Conservation (phyloP, 1,140 invertebrate species). For the Hylaeus volcanicus region DNA sequence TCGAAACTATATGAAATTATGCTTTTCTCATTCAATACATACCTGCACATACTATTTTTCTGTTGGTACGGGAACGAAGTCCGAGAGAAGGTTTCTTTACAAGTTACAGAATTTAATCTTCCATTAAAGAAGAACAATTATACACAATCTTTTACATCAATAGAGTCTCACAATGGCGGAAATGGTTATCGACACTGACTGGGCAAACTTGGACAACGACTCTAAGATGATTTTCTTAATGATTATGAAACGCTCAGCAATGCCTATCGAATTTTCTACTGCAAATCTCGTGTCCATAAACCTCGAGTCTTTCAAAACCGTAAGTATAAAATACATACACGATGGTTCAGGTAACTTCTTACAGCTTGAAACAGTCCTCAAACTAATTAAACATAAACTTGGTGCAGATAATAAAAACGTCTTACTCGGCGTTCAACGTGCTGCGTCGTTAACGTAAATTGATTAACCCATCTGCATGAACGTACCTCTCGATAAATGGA, state of each 20-base stretch:
- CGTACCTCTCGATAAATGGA: too few species aligned
- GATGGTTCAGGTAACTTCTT: background rate
- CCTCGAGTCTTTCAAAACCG: conserved; percentile 45
- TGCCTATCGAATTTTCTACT: conserved; percentile 47
- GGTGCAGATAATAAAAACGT: conserved; percentile 50
- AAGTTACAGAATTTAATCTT: too few species aligned
- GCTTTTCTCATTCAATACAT: too few species aligned
- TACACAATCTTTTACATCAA: background rate
- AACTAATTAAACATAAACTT: too few species aligned
- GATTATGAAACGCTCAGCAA: conserved; percentile 35
- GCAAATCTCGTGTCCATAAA: conserved; percentile 33
- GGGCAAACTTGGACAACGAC: conserved; percentile 2
- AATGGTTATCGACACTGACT: conserved; percentile 32
- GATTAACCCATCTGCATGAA: too few species aligned
- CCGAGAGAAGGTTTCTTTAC: background rate
- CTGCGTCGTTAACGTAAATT: conserved; percentile 22
- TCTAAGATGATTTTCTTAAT: conserved; percentile 28
- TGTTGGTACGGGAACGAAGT: too few species aligned
- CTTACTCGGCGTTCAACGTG: conserved; percentile 55
- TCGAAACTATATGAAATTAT: conserved; percentile 59
- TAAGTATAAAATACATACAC: conserved; percentile 14
- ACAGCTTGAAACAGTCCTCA: too few species aligned
- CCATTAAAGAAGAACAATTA: conserved; percentile 44
- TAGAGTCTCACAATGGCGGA: conserved; percentile 36
- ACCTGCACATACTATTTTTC: conserved; percentile 71